Percentiles rank a stretch among this genome's conserved stretches.
Evolutionary conservation across 2,888 invertebrate genomes (phyloP).

Genomic region (Odontothrips loti): DNA sequence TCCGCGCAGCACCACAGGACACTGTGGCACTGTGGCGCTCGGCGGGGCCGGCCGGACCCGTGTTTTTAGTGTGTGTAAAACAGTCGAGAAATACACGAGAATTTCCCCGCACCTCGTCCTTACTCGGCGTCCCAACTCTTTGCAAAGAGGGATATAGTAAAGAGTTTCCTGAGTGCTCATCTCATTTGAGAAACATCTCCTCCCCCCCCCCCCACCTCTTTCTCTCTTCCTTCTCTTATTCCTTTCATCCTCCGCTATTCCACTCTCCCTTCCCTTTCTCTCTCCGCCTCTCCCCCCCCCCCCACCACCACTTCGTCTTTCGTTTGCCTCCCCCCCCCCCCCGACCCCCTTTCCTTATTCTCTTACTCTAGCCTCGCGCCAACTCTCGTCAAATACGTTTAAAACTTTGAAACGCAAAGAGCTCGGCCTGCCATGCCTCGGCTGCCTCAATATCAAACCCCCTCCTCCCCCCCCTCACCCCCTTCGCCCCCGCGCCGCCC

Average conservation of each 20-base stretch:
- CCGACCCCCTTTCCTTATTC: background rate
- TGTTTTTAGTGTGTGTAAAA: background rate
- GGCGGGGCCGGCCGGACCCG: background rate
- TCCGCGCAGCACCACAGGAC: background rate
- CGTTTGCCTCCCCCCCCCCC: background rate
- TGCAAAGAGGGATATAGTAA: background rate
- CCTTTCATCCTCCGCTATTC: too few species aligned
- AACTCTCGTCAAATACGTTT: slow-evolving; percentile 26
- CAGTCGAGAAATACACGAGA: too few species aligned
- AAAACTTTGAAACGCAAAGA: slow-evolving; percentile 23
- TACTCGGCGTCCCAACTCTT: background rate
- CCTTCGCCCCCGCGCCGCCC: background rate
- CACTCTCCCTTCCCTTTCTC: background rate
- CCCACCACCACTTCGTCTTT: background rate
- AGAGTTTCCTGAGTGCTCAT: too few species aligned
- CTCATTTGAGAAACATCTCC: too few species aligned
- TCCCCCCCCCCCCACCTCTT: too few species aligned
- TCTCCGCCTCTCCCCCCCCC: background rate
- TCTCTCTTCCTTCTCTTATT: too few species aligned
- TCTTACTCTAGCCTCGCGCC: background rate
- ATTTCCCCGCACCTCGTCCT: too few species aligned
- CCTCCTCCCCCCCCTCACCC: background rate
- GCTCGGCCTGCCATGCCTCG: background rate
- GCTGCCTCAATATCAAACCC: slow-evolving; percentile 4
- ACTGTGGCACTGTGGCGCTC: too few species aligned